Conservation (phyloP, 2,113 vertebrate genomes). For the Boulengeromyrus knoepffleri region DNA sequence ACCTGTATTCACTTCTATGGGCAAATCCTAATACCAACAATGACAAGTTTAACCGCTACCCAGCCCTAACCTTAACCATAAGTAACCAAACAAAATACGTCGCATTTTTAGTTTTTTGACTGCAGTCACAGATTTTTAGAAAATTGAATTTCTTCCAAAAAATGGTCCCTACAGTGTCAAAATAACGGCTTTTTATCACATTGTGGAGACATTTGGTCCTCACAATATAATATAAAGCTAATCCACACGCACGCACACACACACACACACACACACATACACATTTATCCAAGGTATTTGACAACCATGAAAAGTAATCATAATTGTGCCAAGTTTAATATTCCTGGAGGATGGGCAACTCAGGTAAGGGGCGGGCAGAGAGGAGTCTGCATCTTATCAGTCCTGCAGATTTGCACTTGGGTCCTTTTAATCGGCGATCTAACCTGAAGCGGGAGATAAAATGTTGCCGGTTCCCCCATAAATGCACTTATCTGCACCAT, state of each 20-base stretch:
- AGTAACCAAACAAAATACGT: too few species aligned
- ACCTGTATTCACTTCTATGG: not conserved
- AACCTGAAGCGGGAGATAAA: constrained; percentile 67
- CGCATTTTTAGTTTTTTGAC: too few species aligned
- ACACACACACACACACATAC: not conserved
- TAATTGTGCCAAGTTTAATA: constrained; percentile 1
- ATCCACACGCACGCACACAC: too few species aligned
- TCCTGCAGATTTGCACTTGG: constrained; percentile 18
- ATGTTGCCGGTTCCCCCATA: constrained; percentile 55
- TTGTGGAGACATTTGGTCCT: too few species aligned
- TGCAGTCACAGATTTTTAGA: too few species aligned
- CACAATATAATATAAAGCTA: too few species aligned
- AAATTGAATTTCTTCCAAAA: too few species aligned
- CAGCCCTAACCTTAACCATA: too few species aligned
- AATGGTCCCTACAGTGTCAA: too few species aligned
- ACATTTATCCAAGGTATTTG: not conserved
- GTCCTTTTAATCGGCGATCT: constrained; percentile 56
- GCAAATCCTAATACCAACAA: too few species aligned
- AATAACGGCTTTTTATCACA: too few species aligned
- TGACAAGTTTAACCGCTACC: too few species aligned
- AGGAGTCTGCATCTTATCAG: constrained; percentile 11
- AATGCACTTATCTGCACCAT: constrained; percentile 60
- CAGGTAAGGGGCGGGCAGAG: constrained; percentile 10
- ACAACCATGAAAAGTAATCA: constrained; percentile 5
- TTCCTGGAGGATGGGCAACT: constrained; percentile 5